Conservation (phyloP, 2,888 invertebrate genomes). For the Nebria brevicollis region DNA sequence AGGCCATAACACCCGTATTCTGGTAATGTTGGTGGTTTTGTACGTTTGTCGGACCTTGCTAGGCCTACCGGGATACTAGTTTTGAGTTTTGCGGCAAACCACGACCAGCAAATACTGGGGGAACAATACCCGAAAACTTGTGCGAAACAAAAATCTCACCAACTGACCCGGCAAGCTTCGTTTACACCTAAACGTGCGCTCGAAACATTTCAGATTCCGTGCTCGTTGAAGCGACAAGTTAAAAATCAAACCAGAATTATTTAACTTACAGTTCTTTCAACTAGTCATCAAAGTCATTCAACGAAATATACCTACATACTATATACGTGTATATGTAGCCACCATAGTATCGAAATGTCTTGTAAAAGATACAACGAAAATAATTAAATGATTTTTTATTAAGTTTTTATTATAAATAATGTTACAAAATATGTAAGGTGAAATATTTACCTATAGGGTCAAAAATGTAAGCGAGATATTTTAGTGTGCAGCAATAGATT, state of each 20-base stretch:
- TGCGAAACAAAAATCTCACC: slow-evolving; percentile 24
- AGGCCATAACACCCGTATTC: slow-evolving; percentile 24
- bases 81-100: slow-evolving; percentile 39
- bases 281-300: no score
- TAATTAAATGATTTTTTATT: no score
- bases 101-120: slow-evolving; percentile 35
- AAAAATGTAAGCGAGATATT: no score
- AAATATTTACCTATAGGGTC: neutral
- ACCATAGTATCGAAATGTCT: no score
- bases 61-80: slow-evolving; percentile 37
- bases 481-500: neutral
- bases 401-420: no score
- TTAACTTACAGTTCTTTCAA: no score
- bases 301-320: no score
- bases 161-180: neutral
- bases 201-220: neutral
- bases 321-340: no score
- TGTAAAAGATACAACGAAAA: no score
- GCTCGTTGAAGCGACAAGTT: neutral
- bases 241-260: neutral
- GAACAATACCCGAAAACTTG: slow-evolving; percentile 38
- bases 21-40: slow-evolving; percentile 36
- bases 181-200: neutral
- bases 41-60: slow-evolving; percentile 20
- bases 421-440: neutral